Base-by-base conservation (phyloP, 2,113 vertebrate species). In the Ardeotis arabs region DNA sequence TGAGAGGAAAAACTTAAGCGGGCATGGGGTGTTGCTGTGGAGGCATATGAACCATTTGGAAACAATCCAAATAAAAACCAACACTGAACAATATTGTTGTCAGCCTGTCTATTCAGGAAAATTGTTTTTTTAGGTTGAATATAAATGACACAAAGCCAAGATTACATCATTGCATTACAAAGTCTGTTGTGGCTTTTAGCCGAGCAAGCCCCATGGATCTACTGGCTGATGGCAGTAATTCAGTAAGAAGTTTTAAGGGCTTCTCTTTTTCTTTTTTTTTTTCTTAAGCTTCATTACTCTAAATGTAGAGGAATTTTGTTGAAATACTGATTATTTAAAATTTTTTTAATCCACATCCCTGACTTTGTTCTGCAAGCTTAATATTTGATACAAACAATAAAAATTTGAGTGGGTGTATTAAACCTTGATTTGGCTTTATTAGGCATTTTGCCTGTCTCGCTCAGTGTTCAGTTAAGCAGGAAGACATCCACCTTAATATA, bases 81-180 rank as follows among this genome's bases (percentile, higher is more conserved):
- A 98, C 98, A 98, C 94, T 39, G 97, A 98, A 98, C 98, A 98
- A 98, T 98, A 98, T 98, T 98, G 98, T 98, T 98, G 98, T 98
- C 98, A 98, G 98, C 96, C 97, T 98, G 97, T 98, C 98, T 98
- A 98, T 99, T 98, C 98, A 98, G 93, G 96, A 98, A 98, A 98
- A 98, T 98, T 98, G 97, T 93, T 97, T 98, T 98, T 97, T 97
- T 97, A 98, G 96, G 97, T 97, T 98, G 98, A 98, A 98, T 98
- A 97, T 98, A 98, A 98, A 98, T 98, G 98, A 98, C 98, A 98
- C 98, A 98, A 98, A 98, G 98, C 98, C 98, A 98, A 98, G 98
- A 99, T 99, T 98, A 99, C 98, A 99, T 99, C 98, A 99, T 76
- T 98, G 97, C 98, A 97, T 98, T 98, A 98, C 98, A 98, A 98